Base-by-base conservation (phyloP, 2,888 invertebrate species). In the Doris montereyensis region DNA sequence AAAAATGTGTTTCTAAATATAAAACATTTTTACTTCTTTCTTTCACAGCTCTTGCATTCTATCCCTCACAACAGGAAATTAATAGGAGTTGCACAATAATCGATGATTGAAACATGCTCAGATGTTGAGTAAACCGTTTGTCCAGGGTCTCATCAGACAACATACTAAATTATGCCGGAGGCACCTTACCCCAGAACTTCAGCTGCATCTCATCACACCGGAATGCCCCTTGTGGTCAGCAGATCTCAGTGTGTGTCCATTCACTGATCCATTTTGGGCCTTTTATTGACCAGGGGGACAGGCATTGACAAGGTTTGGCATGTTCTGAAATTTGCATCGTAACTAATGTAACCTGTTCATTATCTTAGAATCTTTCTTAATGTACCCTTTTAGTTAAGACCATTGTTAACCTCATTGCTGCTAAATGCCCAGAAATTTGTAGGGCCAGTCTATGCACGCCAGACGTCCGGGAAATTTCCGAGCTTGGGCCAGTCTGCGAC, bases 201-300 rank as follows among this genome's bases (percentile, higher is more conserved):
- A 89, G 0, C 90, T 95, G 2, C 92, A 93, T 35, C 92, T 95
- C 28, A 93, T 95, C 34, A 95, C 95, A 0, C 93, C 93, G 0
- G 91, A 92, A 0, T 94, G 94, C 84, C 90, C 92, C 0, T 88
- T 94, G n/a, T 95, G 94, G 93, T 89, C 89, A 5, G 92, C 93
- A 0, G 86, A 83, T 35, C 87, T 86, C 3, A 90, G 90, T 5
- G 84, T 89, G 13, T 88, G 90, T 35, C 92, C 92, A 17, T 92
- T 93, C 80, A 86, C 88, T 32, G 95, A 95, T 83, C 95, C 95
- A 0, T 95, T 93, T 88, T 95, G 95, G 95, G 95, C 94, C 0
- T 95, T 95, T 90, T 95, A 95, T 88, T 95, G 95, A 95, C 95
- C 95, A 0, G 95, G 95, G 0, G 95, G 95, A 0, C 95, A 95